A percentile compares a stretch with the other conserved stretches of the same genome.
These are phyloP conservation scores for Mastomys natalensis DNA, from an alignment of 2,113 vertebrate genomes.

Conservation along the genomic window DNA sequence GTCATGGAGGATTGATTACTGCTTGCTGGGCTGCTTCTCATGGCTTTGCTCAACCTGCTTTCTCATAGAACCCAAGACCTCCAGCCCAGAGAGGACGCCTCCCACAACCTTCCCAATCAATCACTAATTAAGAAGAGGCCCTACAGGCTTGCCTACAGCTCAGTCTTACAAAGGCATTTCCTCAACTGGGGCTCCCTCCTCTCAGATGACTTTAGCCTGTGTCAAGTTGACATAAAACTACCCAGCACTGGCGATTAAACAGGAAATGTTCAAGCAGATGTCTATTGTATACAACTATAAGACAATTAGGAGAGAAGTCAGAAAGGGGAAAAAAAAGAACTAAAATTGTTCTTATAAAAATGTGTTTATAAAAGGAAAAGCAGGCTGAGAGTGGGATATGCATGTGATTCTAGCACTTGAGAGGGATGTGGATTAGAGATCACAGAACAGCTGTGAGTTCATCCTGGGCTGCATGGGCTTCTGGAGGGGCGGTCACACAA, in stretches of 20 bases:
- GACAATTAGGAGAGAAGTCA: background rate
- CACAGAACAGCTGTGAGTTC: background rate
- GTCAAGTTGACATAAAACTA: background rate
- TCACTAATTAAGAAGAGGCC: background rate
- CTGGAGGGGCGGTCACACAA: background rate
- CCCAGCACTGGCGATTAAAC: background rate
- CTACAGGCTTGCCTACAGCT: background rate
- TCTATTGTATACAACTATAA: background rate
- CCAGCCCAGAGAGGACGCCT: background rate
- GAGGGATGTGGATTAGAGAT: background rate
- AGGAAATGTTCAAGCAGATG: background rate
- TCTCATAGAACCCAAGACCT: background rate
- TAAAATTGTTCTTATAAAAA: background rate
- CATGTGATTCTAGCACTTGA: too few species aligned
- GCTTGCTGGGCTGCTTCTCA: background rate
- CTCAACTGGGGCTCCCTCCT: background rate
- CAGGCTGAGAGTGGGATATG: background rate
- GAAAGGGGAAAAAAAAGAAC: background rate
- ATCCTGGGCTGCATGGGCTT: background rate
- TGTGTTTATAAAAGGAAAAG: background rate
- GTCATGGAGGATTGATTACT: background rate
- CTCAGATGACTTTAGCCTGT: too few species aligned
- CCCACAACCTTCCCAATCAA: background rate
- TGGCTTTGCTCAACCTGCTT: background rate
- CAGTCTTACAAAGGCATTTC: background rate